Evolutionary conservation across 2,113 vertebrate genomes (phyloP), one percentile per base, ranked within the genome.

Genomic region (Neolamprologus brichardi): DNA sequence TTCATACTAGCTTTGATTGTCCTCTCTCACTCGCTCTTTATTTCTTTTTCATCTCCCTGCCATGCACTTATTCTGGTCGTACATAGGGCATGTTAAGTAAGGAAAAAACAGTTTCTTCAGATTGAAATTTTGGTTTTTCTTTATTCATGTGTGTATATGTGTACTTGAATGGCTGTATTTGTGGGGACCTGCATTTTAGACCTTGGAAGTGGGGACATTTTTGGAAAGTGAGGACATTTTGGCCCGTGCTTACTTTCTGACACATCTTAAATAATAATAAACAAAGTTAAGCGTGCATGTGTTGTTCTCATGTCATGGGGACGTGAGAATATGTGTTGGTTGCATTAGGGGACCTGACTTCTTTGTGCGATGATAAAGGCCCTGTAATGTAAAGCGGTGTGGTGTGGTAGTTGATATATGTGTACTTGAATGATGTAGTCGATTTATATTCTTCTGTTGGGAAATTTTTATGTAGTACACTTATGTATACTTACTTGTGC

Each of bases 1-100:
- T 18, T 25, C 91, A 91, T 5, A 46, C 87, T 17, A 6, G 83
- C 88, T 83, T 39, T 23, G 28, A 82, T 32, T 28, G 28, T 54
- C 7, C 56, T 13, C 62, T 51, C 44, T 37, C 37, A 4, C 79
- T 2, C 10, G 6, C 56, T 70, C 79, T 30, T 51, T 34, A 58
- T 56, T 60, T 46, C 9, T n/a, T 75, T 75, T 44, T 75, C 23
- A 28, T 28, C 10, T 18, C 44, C 72, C 72, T n/a, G 0, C 0
- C 25, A 32, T 30, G 41, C 15, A 77, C 15, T 30, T 12, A 77
- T 12, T 77, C 41, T 49, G 70, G 6, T 49, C 14, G 3, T 46
- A 75, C 41, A 28, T 46, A 1, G 23, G 70, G 23, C 23, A 75
- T 18, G 2, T 77, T 49, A 75, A 46, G 70, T 46, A 75, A 75